Evolutionary conservation across 2,113 vertebrate genomes (phyloP).

Genomic region (Stegostoma tigrinum): DNA sequence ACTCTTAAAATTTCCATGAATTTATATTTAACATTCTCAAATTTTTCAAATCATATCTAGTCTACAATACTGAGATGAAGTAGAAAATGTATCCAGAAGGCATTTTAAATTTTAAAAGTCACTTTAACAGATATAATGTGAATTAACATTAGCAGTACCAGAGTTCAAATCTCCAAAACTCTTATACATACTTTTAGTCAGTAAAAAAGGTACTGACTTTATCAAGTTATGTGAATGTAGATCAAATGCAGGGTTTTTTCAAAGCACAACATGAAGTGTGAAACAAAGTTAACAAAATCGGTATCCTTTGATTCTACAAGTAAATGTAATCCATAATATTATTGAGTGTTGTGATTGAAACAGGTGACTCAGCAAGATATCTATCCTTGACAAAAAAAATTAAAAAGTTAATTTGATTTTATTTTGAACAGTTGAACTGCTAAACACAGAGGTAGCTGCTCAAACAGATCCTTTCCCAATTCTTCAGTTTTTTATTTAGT

Average conservation of each 20-base stretch:
- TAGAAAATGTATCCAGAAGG: neutral
- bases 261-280: neutral
- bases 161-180: neutral
- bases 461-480: neutral
- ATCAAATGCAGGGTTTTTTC: neutral
- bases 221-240: neutral
- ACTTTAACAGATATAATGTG: neutral
- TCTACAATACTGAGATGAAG: neutral
- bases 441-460: neutral
- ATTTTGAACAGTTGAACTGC: neutral
- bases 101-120: neutral
- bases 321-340: neutral
- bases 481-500: neutral
- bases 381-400: neutral
- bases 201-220: neutral
- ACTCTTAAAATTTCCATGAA: neutral
- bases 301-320: neutral
- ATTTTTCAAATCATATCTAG: neutral
- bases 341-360: neutral
- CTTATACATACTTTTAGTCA: neutral
- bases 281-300: neutral
- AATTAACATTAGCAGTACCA: neutral
- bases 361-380: neutral
- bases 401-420: neutral
- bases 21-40: neutral